A percentile compares a stretch with the other conserved stretches of the same genome.
Evolutionary conservation across 2,113 vertebrate genomes (phyloP).

Genomic region (Tragelaphus scriptus): DNA sequence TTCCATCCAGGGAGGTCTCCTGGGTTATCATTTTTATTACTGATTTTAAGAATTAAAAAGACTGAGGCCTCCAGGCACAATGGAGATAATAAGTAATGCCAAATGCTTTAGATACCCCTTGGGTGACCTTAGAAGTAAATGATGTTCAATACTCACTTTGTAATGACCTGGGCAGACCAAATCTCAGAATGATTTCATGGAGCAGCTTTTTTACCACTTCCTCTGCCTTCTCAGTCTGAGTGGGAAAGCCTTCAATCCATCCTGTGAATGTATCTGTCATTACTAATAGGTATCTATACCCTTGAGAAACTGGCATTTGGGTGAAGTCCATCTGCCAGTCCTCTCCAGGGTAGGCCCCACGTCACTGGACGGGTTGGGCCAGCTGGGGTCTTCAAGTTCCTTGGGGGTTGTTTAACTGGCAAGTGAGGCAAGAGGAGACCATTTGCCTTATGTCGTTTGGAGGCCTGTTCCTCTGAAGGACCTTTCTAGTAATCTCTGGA

Average conservation of each 20-base stretch:
- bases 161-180: not conserved
- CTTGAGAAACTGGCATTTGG: not conserved
- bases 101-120: not conserved
- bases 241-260: not conserved
- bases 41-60: not conserved
- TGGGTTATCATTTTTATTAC: not conserved
- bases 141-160: not conserved
- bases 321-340: not conserved
- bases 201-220: not conserved
- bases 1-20: not conserved
- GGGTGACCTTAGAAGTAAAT: not conserved
- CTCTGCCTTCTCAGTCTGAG: not conserved
- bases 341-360: not conserved
- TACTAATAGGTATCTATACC: not conserved
- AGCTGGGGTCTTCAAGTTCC: accelerated
- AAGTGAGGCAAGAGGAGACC: not conserved
- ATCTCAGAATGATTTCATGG: not conserved
- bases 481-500: not conserved
- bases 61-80: not conserved
- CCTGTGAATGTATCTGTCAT: not conserved
- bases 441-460: not conserved
- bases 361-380: not conserved
- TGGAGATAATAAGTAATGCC: not conserved
- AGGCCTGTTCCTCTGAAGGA: not conserved
- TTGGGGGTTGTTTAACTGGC: not conserved